phyloP scores from a whole-genome alignment of 2,113 vertebrate genomes.

The Pseudorhombus dupliciocellatus region DNA sequence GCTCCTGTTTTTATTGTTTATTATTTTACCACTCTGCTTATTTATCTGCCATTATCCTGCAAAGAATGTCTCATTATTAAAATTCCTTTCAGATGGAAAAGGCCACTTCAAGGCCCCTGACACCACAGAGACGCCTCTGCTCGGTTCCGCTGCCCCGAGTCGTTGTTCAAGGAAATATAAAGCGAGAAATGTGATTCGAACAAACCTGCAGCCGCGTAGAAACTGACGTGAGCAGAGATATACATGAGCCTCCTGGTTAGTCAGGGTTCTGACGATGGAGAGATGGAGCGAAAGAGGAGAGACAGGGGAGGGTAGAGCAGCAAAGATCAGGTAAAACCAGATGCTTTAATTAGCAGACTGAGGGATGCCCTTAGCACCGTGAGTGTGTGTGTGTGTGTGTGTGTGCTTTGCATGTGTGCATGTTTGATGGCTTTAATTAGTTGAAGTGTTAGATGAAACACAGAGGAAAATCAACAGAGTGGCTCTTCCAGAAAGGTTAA shows the following conservation, averaged over 20 bases:
- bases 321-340: constrained; percentile 54
- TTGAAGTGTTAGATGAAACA: constrained; percentile 54
- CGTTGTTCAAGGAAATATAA: background rate
- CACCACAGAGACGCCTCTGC: background rate
- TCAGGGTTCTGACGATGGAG: constrained; percentile 1
- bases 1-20: background rate
- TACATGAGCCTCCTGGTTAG: background rate
- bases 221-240: background rate
- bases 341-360: constrained; percentile 63
- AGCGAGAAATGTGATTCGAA: background rate
- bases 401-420: constrained; percentile 15
- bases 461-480: constrained; percentile 64
- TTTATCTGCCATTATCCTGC: background rate
- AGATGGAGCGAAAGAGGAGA: background rate
- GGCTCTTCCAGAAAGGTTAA: constrained; percentile 66
- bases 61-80: background rate
- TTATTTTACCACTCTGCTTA: background rate
- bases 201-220: background rate
- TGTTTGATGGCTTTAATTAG: constrained; percentile 70
- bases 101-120: background rate
- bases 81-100: background rate
- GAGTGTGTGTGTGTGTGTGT: constrained; percentile 6
- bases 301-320: constrained; percentile 17
- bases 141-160: background rate
- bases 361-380: constrained; percentile 32